phyloP scores from a whole-genome alignment of 1,140 invertebrate species.

The Apis mellifera region DNA sequence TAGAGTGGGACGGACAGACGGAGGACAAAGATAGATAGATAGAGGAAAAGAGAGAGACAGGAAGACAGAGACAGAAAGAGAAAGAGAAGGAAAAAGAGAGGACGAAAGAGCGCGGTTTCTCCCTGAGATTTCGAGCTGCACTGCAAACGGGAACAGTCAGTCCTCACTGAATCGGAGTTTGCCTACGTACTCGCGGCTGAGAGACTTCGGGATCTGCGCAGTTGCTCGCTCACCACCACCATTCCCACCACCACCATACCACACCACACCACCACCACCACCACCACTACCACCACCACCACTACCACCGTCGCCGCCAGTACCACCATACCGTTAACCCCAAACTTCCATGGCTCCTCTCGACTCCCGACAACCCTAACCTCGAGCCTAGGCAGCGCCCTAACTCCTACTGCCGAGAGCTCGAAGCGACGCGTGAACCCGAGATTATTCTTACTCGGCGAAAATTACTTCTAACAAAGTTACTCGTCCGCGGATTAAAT shows the following conservation, averaged over 20 bases:
- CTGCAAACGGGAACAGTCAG: conserved; percentile 74
- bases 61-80: conserved; percentile 38
- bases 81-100: conserved; percentile 50
- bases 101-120: conserved; percentile 66
- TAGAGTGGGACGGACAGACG: conserved; percentile 11
- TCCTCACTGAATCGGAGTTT: conserved; percentile 76
- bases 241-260: conserved; percentile 27
- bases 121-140: conserved; percentile 72
- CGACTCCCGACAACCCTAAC: conserved; percentile 64
- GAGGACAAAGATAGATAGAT: conserved; percentile 45
- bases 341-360: conserved; percentile 68
- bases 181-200: conserved; percentile 71
- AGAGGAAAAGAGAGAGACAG: conserved; percentile 18
- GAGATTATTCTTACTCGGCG: conserved; percentile 58
- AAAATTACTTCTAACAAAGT: conserved; percentile 51
- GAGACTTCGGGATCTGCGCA: conserved; percentile 75
- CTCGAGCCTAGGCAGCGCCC: conserved; percentile 67
- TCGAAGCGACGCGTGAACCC: conserved; percentile 59
- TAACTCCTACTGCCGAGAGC: conserved; percentile 47
- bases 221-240: conserved; percentile 65
- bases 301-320: conserved; percentile 57
- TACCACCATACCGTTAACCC: conserved; percentile 64
- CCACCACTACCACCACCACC: conserved; percentile 30
- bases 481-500: conserved; percentile 22
- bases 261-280: conserved; percentile 46